These are phyloP conservation scores for Nebria ingens DNA, from an alignment of 1,140 invertebrate genomes.

Conservation along the genomic window DNA sequence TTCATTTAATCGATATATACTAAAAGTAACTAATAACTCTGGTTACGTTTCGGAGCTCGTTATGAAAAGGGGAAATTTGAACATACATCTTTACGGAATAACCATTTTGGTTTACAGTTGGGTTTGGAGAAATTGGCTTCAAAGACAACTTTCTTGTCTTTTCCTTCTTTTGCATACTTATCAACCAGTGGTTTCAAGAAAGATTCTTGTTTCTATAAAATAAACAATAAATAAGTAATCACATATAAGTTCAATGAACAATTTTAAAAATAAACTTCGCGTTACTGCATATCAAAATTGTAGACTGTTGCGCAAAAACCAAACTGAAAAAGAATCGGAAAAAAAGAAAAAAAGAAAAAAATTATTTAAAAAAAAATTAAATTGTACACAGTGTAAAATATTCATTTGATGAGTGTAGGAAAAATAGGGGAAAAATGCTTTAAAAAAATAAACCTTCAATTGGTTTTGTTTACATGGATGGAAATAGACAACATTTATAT, in stretches of 20 bases:
- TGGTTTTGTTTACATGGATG: not conserved
- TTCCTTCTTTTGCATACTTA: constrained; percentile 90
- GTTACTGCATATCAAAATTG: constrained; percentile 16
- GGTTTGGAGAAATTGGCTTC: constrained; percentile 84
- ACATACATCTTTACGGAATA: constrained; percentile 85
- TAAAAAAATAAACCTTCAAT: not conserved
- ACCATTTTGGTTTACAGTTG: constrained; percentile 87
- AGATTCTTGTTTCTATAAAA: constrained; percentile 83
- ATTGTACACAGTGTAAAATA: not conserved
- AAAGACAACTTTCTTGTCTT: constrained; percentile 88
- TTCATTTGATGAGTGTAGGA: not conserved
- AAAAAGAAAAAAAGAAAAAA: not conserved
- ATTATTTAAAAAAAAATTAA: too few relatives aligned
- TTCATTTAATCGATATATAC: too few relatives aligned
- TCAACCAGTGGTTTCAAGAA: constrained; percentile 93
- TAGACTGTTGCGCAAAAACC: constrained; percentile 15
- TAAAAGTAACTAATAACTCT: too few relatives aligned
- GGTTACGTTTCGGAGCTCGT: too few relatives aligned
- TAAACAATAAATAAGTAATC: constrained; percentile 16
- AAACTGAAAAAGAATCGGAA: constrained; percentile 17
- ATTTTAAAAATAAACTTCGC: constrained; percentile 2
- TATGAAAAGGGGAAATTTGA: constrained; percentile 13
- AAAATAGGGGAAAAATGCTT: not conserved
- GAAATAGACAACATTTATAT: too few relatives aligned
- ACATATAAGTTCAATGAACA: constrained; percentile 8